A percentile compares a stretch with the other conserved stretches of the same genome.
phyloP scores from a whole-genome alignment of 2,888 invertebrate species.

The Congeria kusceri region DNA sequence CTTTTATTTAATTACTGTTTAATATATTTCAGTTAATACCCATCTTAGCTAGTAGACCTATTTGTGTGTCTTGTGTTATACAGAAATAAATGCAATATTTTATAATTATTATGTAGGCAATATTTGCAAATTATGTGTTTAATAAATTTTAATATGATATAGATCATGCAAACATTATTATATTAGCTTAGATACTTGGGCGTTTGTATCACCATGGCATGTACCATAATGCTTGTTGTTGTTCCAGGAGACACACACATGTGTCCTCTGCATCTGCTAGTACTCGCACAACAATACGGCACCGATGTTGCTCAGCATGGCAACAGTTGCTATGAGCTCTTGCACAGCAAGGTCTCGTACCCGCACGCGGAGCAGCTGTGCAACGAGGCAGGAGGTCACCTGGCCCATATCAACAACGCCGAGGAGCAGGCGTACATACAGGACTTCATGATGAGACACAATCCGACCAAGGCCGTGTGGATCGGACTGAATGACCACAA shows the following conservation, averaged over 20 bases:
- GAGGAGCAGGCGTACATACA: conserved; percentile 39
- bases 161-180: no score
- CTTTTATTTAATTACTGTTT: no score
- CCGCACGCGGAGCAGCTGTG: conserved; percentile 38
- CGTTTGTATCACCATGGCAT: no score
- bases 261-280: conserved; percentile 19
- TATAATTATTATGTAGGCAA: no score
- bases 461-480: conserved; percentile 34
- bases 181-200: no score
- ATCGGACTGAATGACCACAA: conserved; percentile 40
- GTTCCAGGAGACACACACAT: conserved; percentile 29
- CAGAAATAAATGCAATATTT: no score
- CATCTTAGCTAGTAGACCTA: no score
- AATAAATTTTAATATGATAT: no score
- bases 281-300: background rate
- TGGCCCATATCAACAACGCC: conserved; percentile 29
- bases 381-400: conserved; percentile 20
- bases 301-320: conserved; percentile 31
- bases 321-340: conserved; percentile 42
- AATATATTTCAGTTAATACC: no score
- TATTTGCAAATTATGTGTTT: no score
- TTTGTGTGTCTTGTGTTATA: no score
- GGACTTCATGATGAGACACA: conserved; percentile 29
- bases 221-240: background rate
- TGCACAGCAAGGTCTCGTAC: conserved; percentile 16